Evolutionary conservation across 2,113 vertebrate species (phyloP).

Genomic region (Heterocephalus glaber): DNA sequence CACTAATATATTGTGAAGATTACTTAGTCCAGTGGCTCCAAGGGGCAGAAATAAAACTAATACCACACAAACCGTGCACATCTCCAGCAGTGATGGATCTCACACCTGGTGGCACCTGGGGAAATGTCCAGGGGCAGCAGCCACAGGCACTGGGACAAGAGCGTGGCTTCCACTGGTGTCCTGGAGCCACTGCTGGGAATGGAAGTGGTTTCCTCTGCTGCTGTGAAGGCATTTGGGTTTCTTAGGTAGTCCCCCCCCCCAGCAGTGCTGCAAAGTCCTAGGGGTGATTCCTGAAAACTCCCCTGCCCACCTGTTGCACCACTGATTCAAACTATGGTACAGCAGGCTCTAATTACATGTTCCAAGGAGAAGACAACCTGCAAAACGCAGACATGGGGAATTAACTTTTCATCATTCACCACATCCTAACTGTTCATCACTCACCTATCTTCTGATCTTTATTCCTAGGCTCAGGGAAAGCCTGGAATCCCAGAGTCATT

Average conservation of each 20-base stretch:
- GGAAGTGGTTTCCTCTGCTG: not conserved
- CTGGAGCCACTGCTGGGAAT: not conserved
- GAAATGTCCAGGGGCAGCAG: not conserved
- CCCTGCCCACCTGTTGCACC: conserved; percentile 23
- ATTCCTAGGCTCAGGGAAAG: conserved; percentile 31
- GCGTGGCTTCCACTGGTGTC: not conserved
- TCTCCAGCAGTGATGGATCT: not conserved
- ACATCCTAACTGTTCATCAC: conserved; percentile 57
- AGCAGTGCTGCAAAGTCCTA: not conserved
- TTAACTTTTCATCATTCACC: conserved; percentile 58
- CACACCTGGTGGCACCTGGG: not conserved
- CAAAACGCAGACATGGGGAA: conserved; percentile 25
- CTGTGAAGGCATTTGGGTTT: conserved; percentile 35
- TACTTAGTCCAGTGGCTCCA: not conserved
- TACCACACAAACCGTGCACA: not conserved
- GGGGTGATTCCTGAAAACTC: not conserved
- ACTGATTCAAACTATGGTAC: conserved; percentile 23
- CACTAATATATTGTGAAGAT: not conserved
- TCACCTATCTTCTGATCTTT: conserved; percentile 55
- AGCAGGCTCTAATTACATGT: conserved; percentile 54
- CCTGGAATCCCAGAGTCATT: not conserved
- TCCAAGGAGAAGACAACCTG: conserved; percentile 25
- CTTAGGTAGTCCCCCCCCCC: not conserved
- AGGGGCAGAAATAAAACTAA: not conserved
- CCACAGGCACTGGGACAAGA: not conserved